These are phyloP conservation scores for Microplitis deprimator DNA, from an alignment of 2,888 invertebrate species.

Conservation along the genomic window DNA sequence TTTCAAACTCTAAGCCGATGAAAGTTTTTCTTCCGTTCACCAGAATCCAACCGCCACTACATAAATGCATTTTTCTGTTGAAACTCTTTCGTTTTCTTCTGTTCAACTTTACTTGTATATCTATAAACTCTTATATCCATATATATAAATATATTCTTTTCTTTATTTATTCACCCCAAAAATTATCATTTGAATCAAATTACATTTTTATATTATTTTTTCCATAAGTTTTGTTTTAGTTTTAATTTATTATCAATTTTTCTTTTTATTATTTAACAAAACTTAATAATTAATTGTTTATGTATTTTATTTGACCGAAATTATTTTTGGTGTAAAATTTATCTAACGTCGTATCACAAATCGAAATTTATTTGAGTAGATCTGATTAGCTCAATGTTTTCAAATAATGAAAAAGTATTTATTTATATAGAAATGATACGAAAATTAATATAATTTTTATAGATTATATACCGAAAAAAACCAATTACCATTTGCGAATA, in stretches of 20 bases:
- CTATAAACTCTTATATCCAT: constrained; percentile 32
- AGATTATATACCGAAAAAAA: too few species aligned
- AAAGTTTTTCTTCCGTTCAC: constrained; percentile 62
- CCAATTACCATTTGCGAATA: too few species aligned
- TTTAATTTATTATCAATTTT: background rate
- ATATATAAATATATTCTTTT: constrained; percentile 26
- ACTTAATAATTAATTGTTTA: too few species aligned
- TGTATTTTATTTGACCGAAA: too few species aligned
- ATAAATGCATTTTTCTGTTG: constrained; percentile 62
- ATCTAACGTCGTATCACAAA: too few species aligned
- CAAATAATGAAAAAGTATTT: too few species aligned
- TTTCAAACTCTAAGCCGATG: constrained; percentile 62
- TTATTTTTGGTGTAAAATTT: too few species aligned
- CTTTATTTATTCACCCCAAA: constrained; percentile 20
- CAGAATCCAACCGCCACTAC: constrained; percentile 51
- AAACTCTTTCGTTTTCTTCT: constrained; percentile 43
- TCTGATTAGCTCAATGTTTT: too few species aligned
- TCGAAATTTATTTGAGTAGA: too few species aligned
- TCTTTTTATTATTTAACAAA: too few species aligned
- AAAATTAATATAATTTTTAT: too few species aligned
- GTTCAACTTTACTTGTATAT: constrained; percentile 34
- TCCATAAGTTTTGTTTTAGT: background rate
- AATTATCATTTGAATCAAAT: constrained; percentile 1
- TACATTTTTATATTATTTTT: background rate
- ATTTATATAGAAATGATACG: too few species aligned